phyloP scores from a whole-genome alignment of 1,140 invertebrate species.

The Elymnias hypermnestra region DNA sequence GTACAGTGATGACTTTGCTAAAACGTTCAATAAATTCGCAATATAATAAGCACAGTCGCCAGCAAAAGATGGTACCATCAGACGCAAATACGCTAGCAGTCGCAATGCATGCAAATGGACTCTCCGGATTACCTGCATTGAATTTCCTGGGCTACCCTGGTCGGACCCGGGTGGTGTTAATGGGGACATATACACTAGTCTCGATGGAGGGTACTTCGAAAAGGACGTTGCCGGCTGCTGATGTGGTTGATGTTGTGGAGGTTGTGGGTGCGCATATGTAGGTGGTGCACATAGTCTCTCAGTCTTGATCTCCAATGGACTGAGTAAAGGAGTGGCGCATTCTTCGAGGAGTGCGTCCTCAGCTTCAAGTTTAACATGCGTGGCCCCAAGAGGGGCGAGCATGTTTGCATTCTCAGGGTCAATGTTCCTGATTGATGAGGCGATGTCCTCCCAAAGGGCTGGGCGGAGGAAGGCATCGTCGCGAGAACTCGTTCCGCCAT shows the following conservation, averaged over 20 bases:
- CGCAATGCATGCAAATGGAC: constrained; percentile 14
- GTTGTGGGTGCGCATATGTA: constrained; percentile 69
- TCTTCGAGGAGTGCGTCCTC: constrained; percentile 79
- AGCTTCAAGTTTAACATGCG: constrained; percentile 85
- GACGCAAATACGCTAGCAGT: constrained; percentile 56
- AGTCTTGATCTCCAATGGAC: constrained; percentile 85
- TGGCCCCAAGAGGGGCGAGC: constrained; percentile 78
- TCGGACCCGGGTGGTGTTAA: constrained; percentile 89
- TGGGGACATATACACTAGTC: constrained; percentile 85
- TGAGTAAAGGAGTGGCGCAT: constrained; percentile 80
- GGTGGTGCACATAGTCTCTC: constrained; percentile 76
- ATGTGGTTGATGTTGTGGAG: constrained; percentile 45
- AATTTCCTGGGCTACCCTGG: constrained; percentile 85
- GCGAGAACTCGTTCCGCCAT: constrained; percentile 74
- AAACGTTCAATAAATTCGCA: constrained; percentile 7
- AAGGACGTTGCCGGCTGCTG: constrained; percentile 54
- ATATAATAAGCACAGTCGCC: constrained; percentile 29
- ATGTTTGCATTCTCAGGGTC: constrained; percentile 93
- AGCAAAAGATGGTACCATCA: constrained; percentile 80
- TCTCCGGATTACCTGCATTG: constrained; percentile 62
- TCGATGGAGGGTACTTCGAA: constrained; percentile 63
- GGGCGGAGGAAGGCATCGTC: constrained; percentile 90
- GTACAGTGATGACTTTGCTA: background rate
- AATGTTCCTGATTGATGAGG: constrained; percentile 87
- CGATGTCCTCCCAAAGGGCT: constrained; percentile 79